Evolutionary conservation across 2,797 vertebrate species (phyloP).

Genomic region (Centropyge bicolor): DNA sequence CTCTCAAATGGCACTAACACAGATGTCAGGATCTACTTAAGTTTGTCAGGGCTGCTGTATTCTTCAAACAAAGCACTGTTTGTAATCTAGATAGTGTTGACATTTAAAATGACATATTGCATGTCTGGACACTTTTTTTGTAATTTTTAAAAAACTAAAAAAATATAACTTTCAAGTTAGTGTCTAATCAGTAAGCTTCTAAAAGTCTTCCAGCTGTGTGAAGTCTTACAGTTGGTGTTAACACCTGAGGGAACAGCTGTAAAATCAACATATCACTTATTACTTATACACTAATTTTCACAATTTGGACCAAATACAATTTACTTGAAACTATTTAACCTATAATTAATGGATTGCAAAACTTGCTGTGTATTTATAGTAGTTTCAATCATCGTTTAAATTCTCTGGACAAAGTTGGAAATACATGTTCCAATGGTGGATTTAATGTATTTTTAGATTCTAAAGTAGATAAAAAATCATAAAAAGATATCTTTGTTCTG

Average conservation of each 20-base stretch:
- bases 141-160: background rate
- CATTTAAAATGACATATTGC: background rate
- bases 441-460: background rate
- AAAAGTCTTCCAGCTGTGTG: background rate
- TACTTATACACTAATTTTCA: background rate
- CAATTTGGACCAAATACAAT: background rate
- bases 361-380: background rate
- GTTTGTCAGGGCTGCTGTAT: background rate
- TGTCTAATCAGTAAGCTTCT: background rate
- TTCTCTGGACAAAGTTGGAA: background rate
- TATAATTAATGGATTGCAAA: background rate
- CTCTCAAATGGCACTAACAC: background rate
- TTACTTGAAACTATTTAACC: background rate
- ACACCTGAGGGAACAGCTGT: background rate
- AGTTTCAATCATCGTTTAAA: background rate
- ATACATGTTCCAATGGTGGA: background rate
- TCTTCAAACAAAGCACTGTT: no score
- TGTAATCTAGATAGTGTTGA: background rate
- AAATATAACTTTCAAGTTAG: background rate
- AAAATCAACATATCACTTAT: background rate
- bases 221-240: background rate
- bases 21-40: background rate
- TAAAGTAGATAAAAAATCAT: background rate
- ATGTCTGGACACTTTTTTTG: background rate
- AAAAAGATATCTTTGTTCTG: background rate